Conservation (phyloP, 1,140 invertebrate genomes). For the Delia radicum region DNA sequence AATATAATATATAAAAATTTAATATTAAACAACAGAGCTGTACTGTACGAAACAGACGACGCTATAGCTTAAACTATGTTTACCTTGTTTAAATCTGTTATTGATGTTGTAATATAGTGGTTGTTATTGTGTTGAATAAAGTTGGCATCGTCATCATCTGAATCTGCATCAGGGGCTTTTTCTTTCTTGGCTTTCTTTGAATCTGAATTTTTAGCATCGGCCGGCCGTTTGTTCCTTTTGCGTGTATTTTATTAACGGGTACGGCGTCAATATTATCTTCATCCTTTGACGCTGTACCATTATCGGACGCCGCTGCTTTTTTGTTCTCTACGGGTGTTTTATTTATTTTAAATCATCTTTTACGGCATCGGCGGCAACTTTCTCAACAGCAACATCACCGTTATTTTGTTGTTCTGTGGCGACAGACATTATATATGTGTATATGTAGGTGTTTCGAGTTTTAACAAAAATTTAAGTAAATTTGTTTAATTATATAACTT, state of each 20-base stretch:
- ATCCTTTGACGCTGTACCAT: conserved; percentile 50
- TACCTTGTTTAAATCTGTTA: too few species aligned
- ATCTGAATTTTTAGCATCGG: too few species aligned
- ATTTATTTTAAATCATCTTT: conserved; percentile 53
- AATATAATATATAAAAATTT: too few species aligned
- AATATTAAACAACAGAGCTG: too few species aligned
- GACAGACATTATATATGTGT: conserved; percentile 49
- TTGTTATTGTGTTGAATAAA: too few species aligned
- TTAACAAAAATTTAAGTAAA: conserved; percentile 27
- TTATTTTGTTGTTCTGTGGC: conserved; percentile 56
- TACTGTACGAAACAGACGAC: too few species aligned
- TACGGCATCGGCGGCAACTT: conserved; percentile 44
- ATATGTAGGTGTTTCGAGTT: conserved; percentile 25
- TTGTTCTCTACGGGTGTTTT: conserved; percentile 47
- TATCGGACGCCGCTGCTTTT: conserved; percentile 48
- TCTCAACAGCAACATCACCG: conserved; percentile 53
- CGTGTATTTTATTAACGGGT: conserved; percentile 49
- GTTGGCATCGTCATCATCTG: too few species aligned
- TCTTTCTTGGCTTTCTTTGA: too few species aligned
- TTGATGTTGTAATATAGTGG: too few species aligned
- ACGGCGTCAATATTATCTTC: conserved; percentile 41
- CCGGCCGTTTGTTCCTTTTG: conserved; percentile 53
- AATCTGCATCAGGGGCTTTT: too few species aligned
- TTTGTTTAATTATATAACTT: conserved; percentile 30
- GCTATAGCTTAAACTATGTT: too few species aligned